A percentile compares a stretch with the other conserved stretches of the same genome.
These are phyloP conservation scores for Chloroclystis v-ata DNA, from an alignment of 2,888 invertebrate species.

Conservation along the genomic window DNA sequence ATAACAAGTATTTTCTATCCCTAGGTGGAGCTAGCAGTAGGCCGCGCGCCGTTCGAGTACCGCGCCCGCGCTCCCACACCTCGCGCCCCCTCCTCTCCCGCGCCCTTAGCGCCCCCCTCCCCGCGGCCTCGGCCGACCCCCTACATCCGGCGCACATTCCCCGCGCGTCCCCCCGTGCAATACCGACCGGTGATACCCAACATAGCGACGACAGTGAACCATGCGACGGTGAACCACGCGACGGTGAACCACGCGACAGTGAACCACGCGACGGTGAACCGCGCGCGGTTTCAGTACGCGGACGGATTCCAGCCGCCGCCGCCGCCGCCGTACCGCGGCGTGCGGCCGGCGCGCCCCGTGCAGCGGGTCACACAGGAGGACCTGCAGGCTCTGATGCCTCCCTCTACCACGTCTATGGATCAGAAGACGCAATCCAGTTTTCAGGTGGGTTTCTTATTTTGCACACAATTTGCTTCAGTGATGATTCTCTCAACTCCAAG, in stretches of 20 bases:
- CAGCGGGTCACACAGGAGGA: slow-evolving; percentile 58
- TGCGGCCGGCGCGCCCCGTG: slow-evolving; percentile 35
- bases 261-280: too few relatives aligned
- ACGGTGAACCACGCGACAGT: too few relatives aligned
- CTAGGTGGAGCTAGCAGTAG: slow-evolving; percentile 67
- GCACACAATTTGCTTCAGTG: background rate
- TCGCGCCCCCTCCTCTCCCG: slow-evolving; percentile 24
- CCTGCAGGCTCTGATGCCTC: slow-evolving; percentile 69
- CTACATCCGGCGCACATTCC: slow-evolving; percentile 35
- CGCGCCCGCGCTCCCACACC: slow-evolving; percentile 39
- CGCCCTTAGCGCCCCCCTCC: slow-evolving; percentile 27
- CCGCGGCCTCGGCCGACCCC: slow-evolving; percentile 29
- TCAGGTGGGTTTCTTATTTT: slow-evolving; percentile 49
- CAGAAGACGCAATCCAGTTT: slow-evolving; percentile 80
- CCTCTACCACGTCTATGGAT: slow-evolving; percentile 76
- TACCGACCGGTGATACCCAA: slow-evolving; percentile 31
- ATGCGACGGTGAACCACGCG: too few relatives aligned
- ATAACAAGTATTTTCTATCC: too few relatives aligned
- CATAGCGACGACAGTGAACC: background rate
- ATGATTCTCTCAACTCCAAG: too few relatives aligned
- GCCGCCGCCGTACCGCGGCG: slow-evolving; percentile 33
- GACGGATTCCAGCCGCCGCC: slow-evolving; percentile 34
- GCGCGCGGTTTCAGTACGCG: too few relatives aligned
- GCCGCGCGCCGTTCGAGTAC: slow-evolving; percentile 62
- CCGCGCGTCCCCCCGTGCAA: slow-evolving; percentile 29